phyloP scores from a whole-genome alignment of 2,113 vertebrate species.

The Otus sunia region DNA sequence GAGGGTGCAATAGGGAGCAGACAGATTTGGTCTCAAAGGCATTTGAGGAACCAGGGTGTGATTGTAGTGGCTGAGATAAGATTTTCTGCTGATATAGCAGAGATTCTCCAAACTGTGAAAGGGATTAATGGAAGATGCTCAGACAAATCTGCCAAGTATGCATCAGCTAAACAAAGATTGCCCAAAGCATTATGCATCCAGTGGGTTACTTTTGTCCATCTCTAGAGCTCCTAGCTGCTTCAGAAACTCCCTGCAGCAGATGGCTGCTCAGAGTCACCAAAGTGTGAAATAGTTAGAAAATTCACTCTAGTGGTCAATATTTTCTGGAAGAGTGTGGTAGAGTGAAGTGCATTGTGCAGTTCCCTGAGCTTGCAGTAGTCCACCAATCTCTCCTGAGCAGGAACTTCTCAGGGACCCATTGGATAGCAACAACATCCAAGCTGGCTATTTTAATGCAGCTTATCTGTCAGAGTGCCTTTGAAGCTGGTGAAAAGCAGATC shows the following conservation, averaged over 20 bases:
- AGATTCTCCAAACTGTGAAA: constrained; percentile 12
- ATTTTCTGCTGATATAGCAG: constrained; percentile 41
- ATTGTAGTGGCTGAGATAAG: constrained; percentile 14
- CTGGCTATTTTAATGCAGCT: background rate
- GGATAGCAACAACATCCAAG: background rate
- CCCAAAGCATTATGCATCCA: background rate
- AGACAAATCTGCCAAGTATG: background rate
- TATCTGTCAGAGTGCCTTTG: background rate
- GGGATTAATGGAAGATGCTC: constrained; percentile 13
- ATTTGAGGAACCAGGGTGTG: background rate
- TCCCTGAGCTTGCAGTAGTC: background rate
- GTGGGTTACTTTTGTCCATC: background rate
- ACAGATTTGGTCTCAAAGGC: constrained; percentile 14
- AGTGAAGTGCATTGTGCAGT: background rate
- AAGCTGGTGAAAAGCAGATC: background rate
- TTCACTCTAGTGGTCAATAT: background rate
- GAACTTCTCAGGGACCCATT: background rate
- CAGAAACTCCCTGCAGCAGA: background rate
- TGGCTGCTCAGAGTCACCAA: background rate
- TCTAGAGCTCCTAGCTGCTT: background rate
- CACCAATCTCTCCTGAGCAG: background rate
- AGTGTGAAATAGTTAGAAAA: background rate
- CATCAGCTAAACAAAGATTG: background rate
- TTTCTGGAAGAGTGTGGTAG: background rate
- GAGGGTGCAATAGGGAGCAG: constrained; percentile 21